A percentile compares a stretch with the other conserved stretches of the same genome.
Conservation (phyloP, 2,797 vertebrate species). For the Prunella strophiata region DNA sequence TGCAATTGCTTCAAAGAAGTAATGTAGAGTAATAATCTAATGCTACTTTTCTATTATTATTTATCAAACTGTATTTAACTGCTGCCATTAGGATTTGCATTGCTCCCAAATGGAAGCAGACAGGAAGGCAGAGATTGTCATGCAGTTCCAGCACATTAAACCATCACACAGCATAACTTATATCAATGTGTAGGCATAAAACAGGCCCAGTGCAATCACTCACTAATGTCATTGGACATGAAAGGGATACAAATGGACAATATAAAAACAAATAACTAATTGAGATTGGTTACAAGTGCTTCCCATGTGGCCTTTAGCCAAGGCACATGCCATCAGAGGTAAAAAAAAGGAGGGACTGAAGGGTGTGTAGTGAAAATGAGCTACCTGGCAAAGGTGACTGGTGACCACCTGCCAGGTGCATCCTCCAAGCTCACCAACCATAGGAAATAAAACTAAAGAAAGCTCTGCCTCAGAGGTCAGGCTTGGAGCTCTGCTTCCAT, state of each 20-base stretch:
- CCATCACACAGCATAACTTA: slow-evolving; percentile 20
- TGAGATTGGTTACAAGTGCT: slow-evolving; percentile 48
- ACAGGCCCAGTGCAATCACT: slow-evolving; percentile 24
- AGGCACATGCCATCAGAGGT: neutral
- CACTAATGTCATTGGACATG: slow-evolving; percentile 36
- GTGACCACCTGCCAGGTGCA: neutral
- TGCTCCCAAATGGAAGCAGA: slow-evolving; percentile 50
- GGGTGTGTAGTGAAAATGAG: neutral
- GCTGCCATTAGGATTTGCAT: slow-evolving; percentile 34
- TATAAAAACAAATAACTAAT: slow-evolving; percentile 62
- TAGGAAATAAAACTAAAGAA: neutral
- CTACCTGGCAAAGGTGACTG: neutral
- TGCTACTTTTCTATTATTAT: slow-evolving; percentile 64
- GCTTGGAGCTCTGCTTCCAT: rapidly evolving
- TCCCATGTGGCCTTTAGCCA: neutral
- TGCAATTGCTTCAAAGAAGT: slow-evolving; percentile 38
- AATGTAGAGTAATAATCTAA: slow-evolving; percentile 46
- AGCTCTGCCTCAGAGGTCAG: neutral
- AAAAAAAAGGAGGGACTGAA: neutral
- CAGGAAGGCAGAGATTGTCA: slow-evolving; percentile 16
- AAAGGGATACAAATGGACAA: slow-evolving; percentile 59
- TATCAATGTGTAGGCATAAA: slow-evolving; percentile 31
- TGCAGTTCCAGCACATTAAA: slow-evolving; percentile 56
- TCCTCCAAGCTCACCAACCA: neutral
- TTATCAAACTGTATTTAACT: slow-evolving; percentile 73